phyloP scores from a whole-genome alignment of 2,888 invertebrate genomes.

The Allophyes oxyacanthae region DNA sequence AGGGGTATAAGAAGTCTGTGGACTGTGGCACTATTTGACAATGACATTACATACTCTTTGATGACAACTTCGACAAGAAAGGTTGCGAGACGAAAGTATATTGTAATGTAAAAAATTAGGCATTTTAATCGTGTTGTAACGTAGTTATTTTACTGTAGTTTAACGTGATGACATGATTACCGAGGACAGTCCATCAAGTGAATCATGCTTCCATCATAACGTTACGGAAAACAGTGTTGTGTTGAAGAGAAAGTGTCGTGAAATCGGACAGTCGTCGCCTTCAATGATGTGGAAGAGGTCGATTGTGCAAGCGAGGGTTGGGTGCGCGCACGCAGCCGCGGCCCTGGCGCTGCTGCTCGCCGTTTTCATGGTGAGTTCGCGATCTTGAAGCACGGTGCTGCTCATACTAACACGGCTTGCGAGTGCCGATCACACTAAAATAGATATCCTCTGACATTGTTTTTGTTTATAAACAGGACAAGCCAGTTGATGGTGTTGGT shows the following conservation, averaged over 20 bases:
- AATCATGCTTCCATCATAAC: conserved; percentile 68
- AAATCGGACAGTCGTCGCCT: conserved; percentile 85
- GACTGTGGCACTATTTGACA: too few species aligned
- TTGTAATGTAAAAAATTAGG: conserved; percentile 46
- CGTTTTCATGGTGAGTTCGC: conserved; percentile 72
- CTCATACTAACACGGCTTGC: background rate
- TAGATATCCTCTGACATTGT: conserved; percentile 24
- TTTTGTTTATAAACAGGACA: conserved; percentile 45
- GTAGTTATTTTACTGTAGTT: conserved; percentile 24
- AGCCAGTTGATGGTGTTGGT: conserved; percentile 6
- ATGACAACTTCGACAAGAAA: conserved; percentile 45
- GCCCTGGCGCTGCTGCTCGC: conserved; percentile 70
- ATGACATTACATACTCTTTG: too few species aligned
- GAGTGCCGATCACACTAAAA: background rate
- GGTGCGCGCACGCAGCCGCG: conserved; percentile 64
- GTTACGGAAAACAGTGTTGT: conserved; percentile 63
- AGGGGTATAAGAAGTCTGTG: too few species aligned
- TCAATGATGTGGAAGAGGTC: conserved; percentile 89
- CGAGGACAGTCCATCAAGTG: conserved; percentile 51
- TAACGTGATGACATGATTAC: conserved; percentile 70
- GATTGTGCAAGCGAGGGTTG: conserved; percentile 84
- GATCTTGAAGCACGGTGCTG: background rate
- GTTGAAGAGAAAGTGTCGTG: conserved; percentile 87
- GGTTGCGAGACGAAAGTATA: conserved; percentile 43
- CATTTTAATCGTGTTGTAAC: conserved; percentile 35